Conservation (phyloP, 1,140 invertebrate genomes). For the Centruroides sculpturatus region DNA sequence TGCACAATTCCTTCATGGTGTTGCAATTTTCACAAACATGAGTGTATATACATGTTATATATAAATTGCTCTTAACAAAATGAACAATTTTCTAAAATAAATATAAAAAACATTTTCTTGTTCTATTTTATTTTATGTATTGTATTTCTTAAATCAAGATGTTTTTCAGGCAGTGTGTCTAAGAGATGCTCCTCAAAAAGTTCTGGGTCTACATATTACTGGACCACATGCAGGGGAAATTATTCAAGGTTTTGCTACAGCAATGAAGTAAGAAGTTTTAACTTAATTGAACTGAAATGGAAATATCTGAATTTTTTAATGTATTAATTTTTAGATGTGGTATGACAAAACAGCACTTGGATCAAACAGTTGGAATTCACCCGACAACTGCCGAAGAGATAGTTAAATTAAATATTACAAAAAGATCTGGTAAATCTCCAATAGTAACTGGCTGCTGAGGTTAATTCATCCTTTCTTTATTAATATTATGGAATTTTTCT, state of each 20-base stretch:
- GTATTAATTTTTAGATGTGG: conserved; percentile 13
- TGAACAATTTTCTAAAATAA: too few species aligned
- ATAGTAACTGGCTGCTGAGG: conserved; percentile 44
- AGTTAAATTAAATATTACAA: conserved; percentile 21
- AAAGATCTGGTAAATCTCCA: conserved; percentile 60
- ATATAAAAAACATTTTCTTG: too few species aligned
- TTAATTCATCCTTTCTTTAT: conserved; percentile 8
- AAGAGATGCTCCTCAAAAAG: conserved; percentile 10
- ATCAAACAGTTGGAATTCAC: conserved; percentile 22
- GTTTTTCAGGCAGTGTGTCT: conserved; percentile 1
- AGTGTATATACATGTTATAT: too few species aligned
- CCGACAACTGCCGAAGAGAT: conserved; percentile 22
- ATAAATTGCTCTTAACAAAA: too few species aligned
- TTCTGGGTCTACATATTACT: conserved; percentile 21
- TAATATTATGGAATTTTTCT: not conserved
- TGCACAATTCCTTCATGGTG: too few species aligned
- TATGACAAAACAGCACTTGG: conserved; percentile 13
- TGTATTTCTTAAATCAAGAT: too few species aligned
- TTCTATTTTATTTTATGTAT: too few species aligned
- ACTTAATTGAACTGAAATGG: too few species aligned
- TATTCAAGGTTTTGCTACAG: conserved; percentile 22
- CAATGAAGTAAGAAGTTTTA: conserved; percentile 15
- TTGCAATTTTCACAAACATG: too few species aligned
- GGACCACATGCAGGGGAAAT: conserved; percentile 23
- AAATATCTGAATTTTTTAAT: not conserved